These are phyloP conservation scores for Lepilemur septentrionalis DNA, from an alignment of 2,797 vertebrate species.

Conservation along the genomic window DNA sequence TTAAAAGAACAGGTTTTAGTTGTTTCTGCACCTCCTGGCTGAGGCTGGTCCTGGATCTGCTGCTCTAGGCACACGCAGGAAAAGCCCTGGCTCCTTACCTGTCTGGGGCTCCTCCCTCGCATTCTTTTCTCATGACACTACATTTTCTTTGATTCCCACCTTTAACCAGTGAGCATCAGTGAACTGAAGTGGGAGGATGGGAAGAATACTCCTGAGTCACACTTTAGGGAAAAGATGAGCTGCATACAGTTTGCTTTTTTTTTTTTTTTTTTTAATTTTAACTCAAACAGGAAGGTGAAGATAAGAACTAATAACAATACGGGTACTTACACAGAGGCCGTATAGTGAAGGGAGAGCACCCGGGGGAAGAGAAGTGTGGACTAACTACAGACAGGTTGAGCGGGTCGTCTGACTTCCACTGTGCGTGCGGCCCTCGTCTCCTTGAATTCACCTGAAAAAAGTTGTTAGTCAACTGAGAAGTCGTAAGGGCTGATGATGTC, in stretches of 20 bases:
- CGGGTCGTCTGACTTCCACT: neutral
- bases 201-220: neutral
- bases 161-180: neutral
- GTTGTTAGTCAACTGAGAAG: neutral
- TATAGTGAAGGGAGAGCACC: neutral
- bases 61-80: rapidly evolving
- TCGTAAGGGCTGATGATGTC: neutral
- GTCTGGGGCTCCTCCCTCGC: rapidly evolving
- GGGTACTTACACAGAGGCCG: neutral
- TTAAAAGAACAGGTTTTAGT: neutral
- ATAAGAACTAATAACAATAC: neutral
- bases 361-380: neutral
- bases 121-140: neutral
- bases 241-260: rapidly evolving
- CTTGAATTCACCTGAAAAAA: neutral
- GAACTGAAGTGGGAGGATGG: neutral
- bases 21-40: neutral
- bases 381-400: neutral
- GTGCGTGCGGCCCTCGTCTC: neutral
- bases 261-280: neutral
- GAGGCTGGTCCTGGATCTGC: neutral
- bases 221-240: neutral
- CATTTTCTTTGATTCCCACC: neutral
- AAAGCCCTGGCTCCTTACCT: neutral
- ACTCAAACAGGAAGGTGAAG: neutral